These are phyloP conservation scores for Okamejei kenojei DNA, from an alignment of 2,797 vertebrate genomes.

Conservation along the genomic window DNA sequence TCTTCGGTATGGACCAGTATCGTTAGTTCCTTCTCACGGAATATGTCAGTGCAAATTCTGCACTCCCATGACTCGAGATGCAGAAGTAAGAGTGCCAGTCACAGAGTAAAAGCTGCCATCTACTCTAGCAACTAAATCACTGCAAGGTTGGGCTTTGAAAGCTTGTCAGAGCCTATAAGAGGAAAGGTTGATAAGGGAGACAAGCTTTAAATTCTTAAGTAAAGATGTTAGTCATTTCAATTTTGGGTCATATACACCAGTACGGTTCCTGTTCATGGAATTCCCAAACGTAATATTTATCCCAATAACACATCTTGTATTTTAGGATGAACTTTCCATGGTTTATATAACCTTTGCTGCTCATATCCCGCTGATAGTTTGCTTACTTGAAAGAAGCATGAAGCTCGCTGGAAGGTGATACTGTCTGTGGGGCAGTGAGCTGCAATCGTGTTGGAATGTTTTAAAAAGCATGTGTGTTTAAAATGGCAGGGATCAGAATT, in stretches of 20 bases:
- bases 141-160: neutral
- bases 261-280: no score
- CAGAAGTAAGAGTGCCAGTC: neutral
- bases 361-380: neutral
- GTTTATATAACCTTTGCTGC: neutral
- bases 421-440: neutral
- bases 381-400: neutral
- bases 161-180: neutral
- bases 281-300: neutral
- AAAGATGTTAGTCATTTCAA: neutral
- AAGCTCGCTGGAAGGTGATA: neutral
- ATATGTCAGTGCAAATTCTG: neutral
- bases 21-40: neutral
- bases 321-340: neutral
- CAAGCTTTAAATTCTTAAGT: neutral
- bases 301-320: neutral
- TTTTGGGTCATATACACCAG: neutral
- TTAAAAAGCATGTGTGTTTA: constrained; percentile 36
- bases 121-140: neutral
- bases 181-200: neutral
- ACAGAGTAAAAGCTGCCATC: neutral
- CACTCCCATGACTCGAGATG: neutral
- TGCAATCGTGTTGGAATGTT: neutral
- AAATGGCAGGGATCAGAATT: constrained; percentile 33
- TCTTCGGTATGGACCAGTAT: no score